phyloP scores from a whole-genome alignment of 1,140 invertebrate species.

The Pseudoatta argentina region DNA sequence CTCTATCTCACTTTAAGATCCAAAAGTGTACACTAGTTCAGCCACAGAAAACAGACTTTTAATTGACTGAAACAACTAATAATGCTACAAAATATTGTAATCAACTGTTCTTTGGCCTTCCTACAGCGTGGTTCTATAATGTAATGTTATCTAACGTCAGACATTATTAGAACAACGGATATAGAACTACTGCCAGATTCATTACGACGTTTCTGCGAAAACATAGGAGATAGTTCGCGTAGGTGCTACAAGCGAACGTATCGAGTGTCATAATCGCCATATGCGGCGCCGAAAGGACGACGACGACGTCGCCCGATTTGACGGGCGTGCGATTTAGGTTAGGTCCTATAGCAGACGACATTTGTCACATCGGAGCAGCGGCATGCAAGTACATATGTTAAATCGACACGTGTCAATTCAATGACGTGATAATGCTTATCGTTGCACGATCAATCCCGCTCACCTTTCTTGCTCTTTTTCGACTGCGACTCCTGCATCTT shows the following conservation, averaged over 20 bases:
- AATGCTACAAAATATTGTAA: background rate
- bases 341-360: constrained; percentile 72
- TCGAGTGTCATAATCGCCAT: constrained; percentile 16
- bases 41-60: background rate
- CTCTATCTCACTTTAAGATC: too few species aligned
- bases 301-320: background rate
- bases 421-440: background rate
- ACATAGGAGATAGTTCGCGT: background rate
- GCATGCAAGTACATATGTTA: constrained; percentile 24
- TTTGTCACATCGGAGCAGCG: background rate
- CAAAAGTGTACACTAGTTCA: too few species aligned
- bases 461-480: constrained; percentile 86
- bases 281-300: background rate
- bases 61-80: background rate
- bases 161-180: constrained; percentile 32
- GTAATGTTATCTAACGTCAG: constrained; percentile 18
- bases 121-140: background rate
- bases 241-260: background rate
- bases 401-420: background rate
- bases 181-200: constrained; percentile 13
- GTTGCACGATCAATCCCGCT: constrained; percentile 9
- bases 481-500: constrained; percentile 84
- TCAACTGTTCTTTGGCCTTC: background rate
- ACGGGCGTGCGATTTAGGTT: constrained; percentile 62
- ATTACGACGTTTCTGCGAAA: background rate